Percentiles rank a stretch among this genome's conserved stretches.
Conservation (phyloP, 2,888 invertebrate species). For the Aquatica leii region DNA sequence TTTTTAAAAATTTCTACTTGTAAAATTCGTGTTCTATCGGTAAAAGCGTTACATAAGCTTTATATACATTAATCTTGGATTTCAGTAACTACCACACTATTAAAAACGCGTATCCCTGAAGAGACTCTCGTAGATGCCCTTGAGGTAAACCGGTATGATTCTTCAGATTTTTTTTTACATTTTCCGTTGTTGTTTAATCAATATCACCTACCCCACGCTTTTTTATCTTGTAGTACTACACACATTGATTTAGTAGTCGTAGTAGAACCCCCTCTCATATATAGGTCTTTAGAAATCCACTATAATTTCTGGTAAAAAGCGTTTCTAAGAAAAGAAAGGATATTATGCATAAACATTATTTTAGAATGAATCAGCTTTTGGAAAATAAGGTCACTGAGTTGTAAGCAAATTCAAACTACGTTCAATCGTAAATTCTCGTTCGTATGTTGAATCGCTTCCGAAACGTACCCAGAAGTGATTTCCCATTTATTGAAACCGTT, state of each 20-base stretch:
- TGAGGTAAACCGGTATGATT: neutral
- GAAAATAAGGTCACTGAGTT: conserved; percentile 10
- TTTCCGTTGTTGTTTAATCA: neutral
- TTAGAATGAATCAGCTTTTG: conserved; percentile 13
- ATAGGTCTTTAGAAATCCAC: too few relatives aligned
- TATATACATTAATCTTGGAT: too few relatives aligned
- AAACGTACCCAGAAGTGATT: neutral
- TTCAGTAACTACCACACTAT: neutral
- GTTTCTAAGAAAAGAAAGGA: conserved; percentile 7
- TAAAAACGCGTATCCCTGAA: neutral
- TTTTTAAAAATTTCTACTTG: too few relatives aligned
- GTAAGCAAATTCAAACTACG: conserved; percentile 8
- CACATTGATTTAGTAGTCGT: too few relatives aligned
- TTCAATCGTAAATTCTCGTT: neutral
- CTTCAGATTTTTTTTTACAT: neutral
- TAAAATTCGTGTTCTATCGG: too few relatives aligned
- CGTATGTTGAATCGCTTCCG: neutral
- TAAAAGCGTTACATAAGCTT: too few relatives aligned
- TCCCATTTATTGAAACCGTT: neutral
- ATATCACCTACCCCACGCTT: neutral
- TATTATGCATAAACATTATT: neutral
- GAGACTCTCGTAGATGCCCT: neutral
- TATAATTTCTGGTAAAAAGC: neutral
- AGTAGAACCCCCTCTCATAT: too few relatives aligned
- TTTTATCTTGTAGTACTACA: too few relatives aligned